Evolutionary conservation across 2,888 invertebrate genomes (phyloP).

Genomic region (Portevinia maculata): DNA sequence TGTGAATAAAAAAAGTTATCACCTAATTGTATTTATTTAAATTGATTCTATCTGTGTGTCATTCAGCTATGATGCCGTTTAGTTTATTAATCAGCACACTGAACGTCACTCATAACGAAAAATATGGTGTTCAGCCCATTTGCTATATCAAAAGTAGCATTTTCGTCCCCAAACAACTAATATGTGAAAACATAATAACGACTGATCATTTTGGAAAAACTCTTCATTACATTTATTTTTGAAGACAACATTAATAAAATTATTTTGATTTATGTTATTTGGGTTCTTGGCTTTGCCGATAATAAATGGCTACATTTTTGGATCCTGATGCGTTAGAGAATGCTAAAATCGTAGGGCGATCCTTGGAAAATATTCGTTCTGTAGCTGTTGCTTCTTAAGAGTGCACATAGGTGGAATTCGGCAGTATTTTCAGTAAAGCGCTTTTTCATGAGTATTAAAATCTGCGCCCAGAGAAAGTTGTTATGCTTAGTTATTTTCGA

Average conservation of each 20-base stretch:
- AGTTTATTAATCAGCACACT: not conserved
- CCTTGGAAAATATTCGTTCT: slow-evolving; percentile 39
- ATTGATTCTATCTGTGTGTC: slow-evolving; percentile 8
- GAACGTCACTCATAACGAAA: no score
- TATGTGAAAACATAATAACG: no score
- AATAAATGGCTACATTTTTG: slow-evolving; percentile 12
- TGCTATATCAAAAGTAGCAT: no score
- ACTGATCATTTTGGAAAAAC: no score
- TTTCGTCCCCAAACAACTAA: no score
- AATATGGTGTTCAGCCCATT: no score
- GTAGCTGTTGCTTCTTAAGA: slow-evolving; percentile 34
- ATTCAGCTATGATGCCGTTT: not conserved
- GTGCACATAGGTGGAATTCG: slow-evolving; percentile 15
- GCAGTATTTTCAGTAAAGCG: slow-evolving; percentile 22
- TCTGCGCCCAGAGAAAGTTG: slow-evolving; percentile 13
- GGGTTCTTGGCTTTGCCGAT: slow-evolving; percentile 12
- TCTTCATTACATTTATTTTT: no score
- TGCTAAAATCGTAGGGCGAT: slow-evolving; percentile 32
- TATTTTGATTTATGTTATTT: no score
- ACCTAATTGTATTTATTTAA: slow-evolving; percentile 21
- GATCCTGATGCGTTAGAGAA: slow-evolving; percentile 40
- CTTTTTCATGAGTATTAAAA: slow-evolving; percentile 17
- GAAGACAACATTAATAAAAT: no score
- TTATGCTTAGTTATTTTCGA: slow-evolving; percentile 13
- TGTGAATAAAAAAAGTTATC: slow-evolving; percentile 32